Evolutionary conservation across 2,888 invertebrate genomes (phyloP).

Genomic region (Chydorus sphaericus): DNA sequence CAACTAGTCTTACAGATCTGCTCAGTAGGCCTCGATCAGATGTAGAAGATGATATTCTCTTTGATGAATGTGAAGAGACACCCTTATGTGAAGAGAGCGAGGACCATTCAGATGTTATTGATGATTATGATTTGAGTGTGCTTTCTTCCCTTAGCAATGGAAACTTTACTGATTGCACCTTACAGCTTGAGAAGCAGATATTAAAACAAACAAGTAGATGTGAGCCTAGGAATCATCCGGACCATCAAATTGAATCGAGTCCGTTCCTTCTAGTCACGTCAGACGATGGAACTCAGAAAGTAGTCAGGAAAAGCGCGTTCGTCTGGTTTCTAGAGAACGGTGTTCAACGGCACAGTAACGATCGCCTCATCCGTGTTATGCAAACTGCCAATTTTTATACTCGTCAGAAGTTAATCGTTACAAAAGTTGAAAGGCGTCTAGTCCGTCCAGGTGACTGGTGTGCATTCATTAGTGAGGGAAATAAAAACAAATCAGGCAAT

Average conservation of each 20-base stretch:
- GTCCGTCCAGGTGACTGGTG: conserved; percentile 1
- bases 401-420: not conserved
- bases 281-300: not conserved
- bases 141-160: not conserved
- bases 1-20: not conserved
- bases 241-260: not conserved
- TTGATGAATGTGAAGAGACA: not conserved
- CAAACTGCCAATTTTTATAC: not conserved
- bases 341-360: not conserved
- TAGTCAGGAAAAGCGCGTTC: conserved; percentile 1
- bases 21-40: not conserved
- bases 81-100: not conserved
- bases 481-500: too few species aligned
- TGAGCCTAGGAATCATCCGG: not conserved
- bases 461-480: not conserved
- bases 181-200: not conserved
- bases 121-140: not conserved
- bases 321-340: conserved; percentile 2
- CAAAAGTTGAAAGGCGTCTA: not conserved
- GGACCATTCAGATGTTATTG: not conserved
- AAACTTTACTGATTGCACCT: not conserved
- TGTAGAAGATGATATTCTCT: not conserved
- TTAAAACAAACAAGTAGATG: not conserved
- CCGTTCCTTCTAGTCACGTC: not conserved
- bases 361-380: not conserved